Conservation (phyloP, 2,797 vertebrate genomes). For the Characodon lateralis region DNA sequence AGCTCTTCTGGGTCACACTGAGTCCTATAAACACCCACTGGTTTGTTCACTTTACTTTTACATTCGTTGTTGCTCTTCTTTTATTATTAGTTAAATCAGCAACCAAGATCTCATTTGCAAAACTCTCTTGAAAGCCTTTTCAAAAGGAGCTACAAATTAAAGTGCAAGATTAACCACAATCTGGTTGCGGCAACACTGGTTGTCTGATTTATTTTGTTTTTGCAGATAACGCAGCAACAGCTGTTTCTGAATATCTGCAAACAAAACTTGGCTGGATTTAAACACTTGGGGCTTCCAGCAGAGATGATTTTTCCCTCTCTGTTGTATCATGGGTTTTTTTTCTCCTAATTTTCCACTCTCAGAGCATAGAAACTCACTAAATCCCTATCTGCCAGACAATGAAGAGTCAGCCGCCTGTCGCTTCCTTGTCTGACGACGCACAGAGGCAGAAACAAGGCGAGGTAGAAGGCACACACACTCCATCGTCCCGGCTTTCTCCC, state of each 20-base stretch:
- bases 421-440: conserved; percentile 39
- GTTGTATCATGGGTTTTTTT: conserved; percentile 12
- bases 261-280: conserved; percentile 54
- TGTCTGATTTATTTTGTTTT: conserved; percentile 59
- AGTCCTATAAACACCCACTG: conserved; percentile 12
- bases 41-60: neutral
- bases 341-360: conserved; percentile 13
- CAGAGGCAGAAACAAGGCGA: conserved; percentile 68
- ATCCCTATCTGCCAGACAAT: conserved; percentile 57
- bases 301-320: conserved; percentile 31
- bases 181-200: conserved; percentile 22
- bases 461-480: conserved; percentile 24
- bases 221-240: conserved; percentile 59
- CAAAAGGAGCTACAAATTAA: conserved; percentile 18
- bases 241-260: conserved; percentile 52
- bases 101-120: neutral
- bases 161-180: conserved; percentile 29
- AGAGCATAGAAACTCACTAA: conserved; percentile 36
- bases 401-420: conserved; percentile 29
- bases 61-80: neutral
- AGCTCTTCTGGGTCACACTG: conserved; percentile 1
- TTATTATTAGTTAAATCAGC: conserved; percentile 8
- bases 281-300: conserved; percentile 40
- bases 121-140: neutral
- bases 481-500: conserved; percentile 39